These are phyloP conservation scores for Cacatua alba DNA, from an alignment of 2,113 vertebrate genomes.

Conservation along the genomic window DNA sequence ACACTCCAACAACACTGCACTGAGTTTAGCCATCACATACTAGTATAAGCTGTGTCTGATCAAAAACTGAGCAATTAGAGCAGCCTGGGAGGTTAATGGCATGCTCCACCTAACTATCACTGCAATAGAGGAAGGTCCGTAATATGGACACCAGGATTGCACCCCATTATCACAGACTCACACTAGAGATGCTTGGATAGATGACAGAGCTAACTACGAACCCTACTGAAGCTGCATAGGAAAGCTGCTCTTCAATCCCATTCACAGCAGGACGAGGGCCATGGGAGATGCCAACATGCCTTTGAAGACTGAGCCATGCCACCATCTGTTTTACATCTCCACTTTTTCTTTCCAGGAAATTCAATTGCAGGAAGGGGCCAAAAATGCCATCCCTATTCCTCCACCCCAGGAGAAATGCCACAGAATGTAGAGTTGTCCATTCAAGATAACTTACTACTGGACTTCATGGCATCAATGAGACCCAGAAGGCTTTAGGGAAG, in stretches of 20 bases:
- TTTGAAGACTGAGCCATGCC: not conserved
- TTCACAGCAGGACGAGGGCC: not conserved
- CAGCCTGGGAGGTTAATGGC: conserved; percentile 38
- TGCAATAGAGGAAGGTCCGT: not conserved
- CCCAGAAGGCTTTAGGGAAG: not conserved
- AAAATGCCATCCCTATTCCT: not conserved
- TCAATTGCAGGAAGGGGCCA: not conserved
- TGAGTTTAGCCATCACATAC: not conserved
- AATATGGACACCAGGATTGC: not conserved
- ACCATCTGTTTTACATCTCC: not conserved
- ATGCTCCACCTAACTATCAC: not conserved
- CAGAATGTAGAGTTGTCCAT: not conserved
- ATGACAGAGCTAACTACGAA: not conserved
- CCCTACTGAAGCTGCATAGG: not conserved
- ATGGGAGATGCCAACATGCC: not conserved
- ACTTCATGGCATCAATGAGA: not conserved
- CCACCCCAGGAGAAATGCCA: not conserved
- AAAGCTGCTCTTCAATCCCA: not conserved
- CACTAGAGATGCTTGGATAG: not conserved
- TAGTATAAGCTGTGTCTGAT: not conserved
- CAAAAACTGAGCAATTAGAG: conserved; percentile 51
- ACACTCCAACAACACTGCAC: not conserved
- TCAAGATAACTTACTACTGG: not conserved
- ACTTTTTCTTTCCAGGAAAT: not conserved
- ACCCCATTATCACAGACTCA: not conserved